phyloP scores from a whole-genome alignment of 2,113 vertebrate species.

The Rhombomys opimus region DNA sequence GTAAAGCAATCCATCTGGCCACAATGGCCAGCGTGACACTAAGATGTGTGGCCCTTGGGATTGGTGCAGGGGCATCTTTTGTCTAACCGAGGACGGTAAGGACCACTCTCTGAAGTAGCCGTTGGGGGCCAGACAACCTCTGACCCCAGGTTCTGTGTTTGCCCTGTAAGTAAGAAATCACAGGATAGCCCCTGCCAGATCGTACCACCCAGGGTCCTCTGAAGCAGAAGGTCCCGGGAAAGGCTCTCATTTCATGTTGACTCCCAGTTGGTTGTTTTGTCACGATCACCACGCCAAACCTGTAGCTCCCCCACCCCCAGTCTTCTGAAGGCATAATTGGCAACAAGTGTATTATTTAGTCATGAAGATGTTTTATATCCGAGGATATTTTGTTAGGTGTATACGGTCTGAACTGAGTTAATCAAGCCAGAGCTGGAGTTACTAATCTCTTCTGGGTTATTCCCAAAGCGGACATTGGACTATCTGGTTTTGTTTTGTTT shows the following conservation, averaged over 20 bases:
- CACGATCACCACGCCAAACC: not conserved
- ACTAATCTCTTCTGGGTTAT: not conserved
- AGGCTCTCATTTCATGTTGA: not conserved
- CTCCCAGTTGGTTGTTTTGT: not conserved
- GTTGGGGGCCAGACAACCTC: slow-evolving; percentile 54
- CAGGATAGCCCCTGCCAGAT: not conserved
- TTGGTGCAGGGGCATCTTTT: slow-evolving; percentile 18
- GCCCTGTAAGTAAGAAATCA: not conserved
- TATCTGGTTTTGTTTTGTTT: not conserved
- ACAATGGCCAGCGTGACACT: slow-evolving; percentile 30
- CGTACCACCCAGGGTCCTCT: not conserved
- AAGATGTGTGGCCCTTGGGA: not conserved
- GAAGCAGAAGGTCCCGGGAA: not conserved
- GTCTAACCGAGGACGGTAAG: slow-evolving; percentile 52
- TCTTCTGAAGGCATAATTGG: not conserved
- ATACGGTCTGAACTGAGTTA: not conserved
- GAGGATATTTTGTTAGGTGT: not conserved
- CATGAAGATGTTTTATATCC: not conserved
- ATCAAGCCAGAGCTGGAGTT: not conserved
- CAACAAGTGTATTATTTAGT: not conserved
- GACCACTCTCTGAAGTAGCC: slow-evolving; percentile 14
- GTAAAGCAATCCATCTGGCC: not conserved
- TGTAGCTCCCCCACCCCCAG: not conserved
- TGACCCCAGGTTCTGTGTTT: slow-evolving; percentile 32
- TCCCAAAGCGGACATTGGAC: not conserved